Base-by-base conservation (phyloP, 2,888 invertebrate genomes). In the Caenorhabditis angaria region DNA sequence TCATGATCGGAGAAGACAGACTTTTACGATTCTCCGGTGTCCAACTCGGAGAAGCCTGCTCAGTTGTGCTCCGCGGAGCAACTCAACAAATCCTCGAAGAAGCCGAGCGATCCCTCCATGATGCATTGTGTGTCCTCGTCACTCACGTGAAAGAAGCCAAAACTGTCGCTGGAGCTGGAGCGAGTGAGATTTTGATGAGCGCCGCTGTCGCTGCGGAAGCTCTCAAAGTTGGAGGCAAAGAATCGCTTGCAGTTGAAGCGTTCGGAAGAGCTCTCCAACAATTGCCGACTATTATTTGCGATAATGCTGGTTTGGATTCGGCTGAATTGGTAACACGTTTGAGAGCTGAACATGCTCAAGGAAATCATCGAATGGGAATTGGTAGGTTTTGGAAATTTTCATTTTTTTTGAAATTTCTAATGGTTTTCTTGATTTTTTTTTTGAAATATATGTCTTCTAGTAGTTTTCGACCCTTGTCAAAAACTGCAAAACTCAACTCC, bases 1-100 rank as follows among this genome's bases (percentile, higher is more conserved):
- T 95, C n/a, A 93, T 97, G 92, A 94, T 99, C 85, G 99, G 99
- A 28, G 99, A 99, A 88, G 99, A 99, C 87, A 93, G 93, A 65
- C 90, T 99, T 57, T 90, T 99, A 81, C 93, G 95, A 77, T 97
- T 99, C 90, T 80, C 80, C 27, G 86, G 86, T 27, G 87, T 87
- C 2, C 81, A 82, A 24, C 75, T 86, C 18, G 85, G 99, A 27
- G 94, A 99, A 88, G 99, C 99, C 12, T 99, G 99, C 89, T 95
- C 96, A 0, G 92, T 99, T 78, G 93, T 99, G 0, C 93, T 99
- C 83, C 92, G 99, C 72, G 99, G 97, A 59, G 97, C 99, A 29
- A 99, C 99, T 0, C 93, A 96, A 88, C 99, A 99, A 89, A 95
- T 96, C 87, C 91, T 99, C 47, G 99, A 99, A 86, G 99, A 99